Conservation (phyloP, 1,140 invertebrate genomes). For the Aphelenchoides avenae region DNA sequence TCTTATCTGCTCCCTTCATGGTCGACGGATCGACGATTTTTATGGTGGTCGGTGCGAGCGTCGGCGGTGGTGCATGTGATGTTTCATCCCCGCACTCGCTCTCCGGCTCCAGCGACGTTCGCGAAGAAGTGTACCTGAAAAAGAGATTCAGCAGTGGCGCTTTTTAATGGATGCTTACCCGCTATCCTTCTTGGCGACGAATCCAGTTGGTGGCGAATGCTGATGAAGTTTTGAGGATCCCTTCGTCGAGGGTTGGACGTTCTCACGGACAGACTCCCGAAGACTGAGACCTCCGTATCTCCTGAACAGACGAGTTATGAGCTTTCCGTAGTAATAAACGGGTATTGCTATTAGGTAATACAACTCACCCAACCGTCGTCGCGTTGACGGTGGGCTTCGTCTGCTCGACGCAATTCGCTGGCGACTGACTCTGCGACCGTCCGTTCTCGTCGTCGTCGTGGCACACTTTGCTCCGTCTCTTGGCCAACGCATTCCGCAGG, state of each 20-base stretch:
- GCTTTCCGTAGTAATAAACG: too few relatives aligned
- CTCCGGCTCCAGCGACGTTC: constrained; percentile 56
- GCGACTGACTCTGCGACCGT: too few relatives aligned
- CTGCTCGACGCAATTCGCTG: too few relatives aligned
- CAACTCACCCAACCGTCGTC: too few relatives aligned
- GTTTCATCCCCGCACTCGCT: constrained; percentile 55
- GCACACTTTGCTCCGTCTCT: constrained; percentile 49
- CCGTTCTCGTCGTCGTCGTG: constrained; percentile 49
- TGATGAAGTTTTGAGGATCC: constrained; percentile 39
- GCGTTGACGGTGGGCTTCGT: too few relatives aligned
- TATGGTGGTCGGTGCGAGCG: constrained; percentile 16
- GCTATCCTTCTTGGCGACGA: constrained; percentile 57
- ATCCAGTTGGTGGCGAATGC: constrained; percentile 53
- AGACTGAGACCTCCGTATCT: constrained; percentile 48
- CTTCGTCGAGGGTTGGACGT: constrained; percentile 39
- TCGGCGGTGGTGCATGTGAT: constrained; percentile 4
- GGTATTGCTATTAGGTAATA: too few relatives aligned
- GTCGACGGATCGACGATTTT: constrained; percentile 14
- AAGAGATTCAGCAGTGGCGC: not conserved
- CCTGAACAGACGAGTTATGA: too few relatives aligned
- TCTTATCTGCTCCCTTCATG: constrained; percentile 11
- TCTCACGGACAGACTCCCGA: constrained; percentile 52
- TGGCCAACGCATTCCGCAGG: constrained; percentile 55
- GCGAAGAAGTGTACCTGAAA: constrained; percentile 56
- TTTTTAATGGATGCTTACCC: constrained; percentile 32